Evolutionary conservation across 2,113 vertebrate species (phyloP).

Genomic region (Actinemys pallida): DNA sequence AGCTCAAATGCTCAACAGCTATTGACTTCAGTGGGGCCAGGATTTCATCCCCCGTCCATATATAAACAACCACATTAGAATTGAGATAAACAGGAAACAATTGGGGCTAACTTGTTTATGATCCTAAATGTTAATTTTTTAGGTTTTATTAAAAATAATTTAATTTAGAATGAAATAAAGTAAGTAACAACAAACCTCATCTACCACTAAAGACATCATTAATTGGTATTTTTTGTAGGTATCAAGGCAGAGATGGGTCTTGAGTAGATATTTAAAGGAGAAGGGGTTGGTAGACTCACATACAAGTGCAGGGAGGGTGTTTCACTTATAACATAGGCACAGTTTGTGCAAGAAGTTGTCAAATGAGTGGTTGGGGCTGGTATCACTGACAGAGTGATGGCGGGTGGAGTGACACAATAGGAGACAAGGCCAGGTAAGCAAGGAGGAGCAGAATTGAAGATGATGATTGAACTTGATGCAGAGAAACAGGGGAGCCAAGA

Average conservation of each 20-base stretch:
- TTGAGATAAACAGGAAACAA: background rate
- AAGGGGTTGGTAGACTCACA: background rate
- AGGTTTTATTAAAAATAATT: background rate
- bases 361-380: background rate
- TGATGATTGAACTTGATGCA: background rate
- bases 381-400: background rate
- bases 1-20: too few relatives aligned
- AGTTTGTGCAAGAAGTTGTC: background rate
- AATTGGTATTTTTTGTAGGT: background rate
- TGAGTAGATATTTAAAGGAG: background rate
- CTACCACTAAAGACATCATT: background rate
- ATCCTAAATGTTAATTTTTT: background rate
- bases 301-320: background rate
- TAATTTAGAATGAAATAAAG: background rate
- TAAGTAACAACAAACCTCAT: background rate
- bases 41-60: background rate
- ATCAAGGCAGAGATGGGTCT: background rate
- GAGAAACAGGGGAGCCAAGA: background rate
- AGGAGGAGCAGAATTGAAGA: background rate
- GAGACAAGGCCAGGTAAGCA: background rate
- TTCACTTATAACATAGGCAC: background rate
- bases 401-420: background rate
- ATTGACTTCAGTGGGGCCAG: background rate
- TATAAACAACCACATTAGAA: background rate
- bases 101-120: background rate